Conservation (phyloP, 1,140 invertebrate genomes). For the Rhagoletis pomonella region DNA sequence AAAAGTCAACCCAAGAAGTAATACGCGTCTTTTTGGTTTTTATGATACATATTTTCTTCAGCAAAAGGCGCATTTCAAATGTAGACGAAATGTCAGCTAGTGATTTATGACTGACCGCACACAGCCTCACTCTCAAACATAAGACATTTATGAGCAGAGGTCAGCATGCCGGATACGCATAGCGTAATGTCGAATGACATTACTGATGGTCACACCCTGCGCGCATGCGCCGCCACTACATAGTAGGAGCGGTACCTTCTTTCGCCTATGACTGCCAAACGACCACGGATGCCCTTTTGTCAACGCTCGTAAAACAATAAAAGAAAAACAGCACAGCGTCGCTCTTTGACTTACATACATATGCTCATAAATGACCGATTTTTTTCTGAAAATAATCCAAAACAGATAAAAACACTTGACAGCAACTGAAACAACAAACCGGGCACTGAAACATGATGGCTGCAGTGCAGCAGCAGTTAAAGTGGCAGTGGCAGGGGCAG, state of each 20-base stretch:
- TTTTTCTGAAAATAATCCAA: conserved; percentile 43
- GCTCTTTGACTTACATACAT: conserved; percentile 8
- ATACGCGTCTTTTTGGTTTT: not conserved
- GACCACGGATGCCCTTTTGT: conserved; percentile 23
- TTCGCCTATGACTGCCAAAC: not conserved
- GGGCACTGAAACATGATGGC: not conserved
- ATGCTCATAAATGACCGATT: conserved; percentile 14
- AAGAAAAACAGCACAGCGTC: not conserved
- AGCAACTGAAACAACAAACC: conserved; percentile 48
- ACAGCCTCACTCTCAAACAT: not conserved
- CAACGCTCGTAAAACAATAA: conserved; percentile 49
- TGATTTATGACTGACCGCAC: conserved; percentile 48
- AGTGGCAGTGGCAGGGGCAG: not conserved
- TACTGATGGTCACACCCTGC: conserved; percentile 21
- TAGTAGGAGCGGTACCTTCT: not conserved
- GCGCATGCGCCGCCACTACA: conserved; percentile 27
- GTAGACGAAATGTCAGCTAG: conserved; percentile 50
- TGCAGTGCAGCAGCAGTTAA: not conserved
- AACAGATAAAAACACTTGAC: conserved; percentile 51
- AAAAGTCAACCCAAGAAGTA: not conserved
- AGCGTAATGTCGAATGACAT: conserved; percentile 44
- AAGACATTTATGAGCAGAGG: not conserved
- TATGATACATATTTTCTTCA: conserved; percentile 7
- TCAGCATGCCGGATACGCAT: conserved; percentile 35
- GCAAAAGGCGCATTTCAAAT: conserved; percentile 24